phyloP scores from a whole-genome alignment of 2,888 invertebrate species.

The Drosophila diplacantha region DNA sequence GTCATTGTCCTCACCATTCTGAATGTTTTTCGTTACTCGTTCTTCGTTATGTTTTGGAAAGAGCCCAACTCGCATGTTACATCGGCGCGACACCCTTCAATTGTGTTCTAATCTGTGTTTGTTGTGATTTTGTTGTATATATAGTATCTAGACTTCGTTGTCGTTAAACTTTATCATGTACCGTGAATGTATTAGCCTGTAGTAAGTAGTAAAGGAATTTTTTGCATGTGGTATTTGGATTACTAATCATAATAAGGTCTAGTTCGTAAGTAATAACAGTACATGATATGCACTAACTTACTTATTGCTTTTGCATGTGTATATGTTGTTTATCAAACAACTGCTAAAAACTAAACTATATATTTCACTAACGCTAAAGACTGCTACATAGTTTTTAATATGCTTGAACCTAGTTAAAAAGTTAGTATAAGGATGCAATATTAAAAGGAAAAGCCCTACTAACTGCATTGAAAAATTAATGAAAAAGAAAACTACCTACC shows the following conservation, averaged over 20 bases:
- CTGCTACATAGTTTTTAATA: constrained; percentile 41
- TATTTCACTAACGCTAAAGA: constrained; percentile 38
- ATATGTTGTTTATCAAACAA: constrained; percentile 61
- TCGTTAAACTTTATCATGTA: constrained; percentile 26
- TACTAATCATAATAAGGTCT: constrained; percentile 21
- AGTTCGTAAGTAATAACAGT: constrained; percentile 21
- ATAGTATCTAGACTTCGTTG: constrained; percentile 43
- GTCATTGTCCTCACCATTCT: constrained; percentile 44
- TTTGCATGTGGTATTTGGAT: constrained; percentile 45
- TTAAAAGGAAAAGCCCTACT: constrained; percentile 45
- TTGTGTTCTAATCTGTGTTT: constrained; percentile 53
- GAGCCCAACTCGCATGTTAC: constrained; percentile 52
- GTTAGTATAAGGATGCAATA: constrained; percentile 29
- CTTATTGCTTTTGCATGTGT: constrained; percentile 65
- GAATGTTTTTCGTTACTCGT: constrained; percentile 44
- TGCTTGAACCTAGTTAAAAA: constrained; percentile 26
- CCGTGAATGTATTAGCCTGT: constrained; percentile 47
- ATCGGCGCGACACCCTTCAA: constrained; percentile 30
- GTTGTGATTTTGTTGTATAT: constrained; percentile 61
- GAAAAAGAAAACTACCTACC: constrained; percentile 58
- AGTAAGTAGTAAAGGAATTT: constrained; percentile 5
- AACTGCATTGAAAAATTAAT: constrained; percentile 61
- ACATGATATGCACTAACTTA: constrained; percentile 53
- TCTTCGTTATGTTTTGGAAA: constrained; percentile 44
- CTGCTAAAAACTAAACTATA: constrained; percentile 38